These are phyloP conservation scores for Epinotia demarniana DNA, from an alignment of 2,888 invertebrate genomes.

Conservation along the genomic window DNA sequence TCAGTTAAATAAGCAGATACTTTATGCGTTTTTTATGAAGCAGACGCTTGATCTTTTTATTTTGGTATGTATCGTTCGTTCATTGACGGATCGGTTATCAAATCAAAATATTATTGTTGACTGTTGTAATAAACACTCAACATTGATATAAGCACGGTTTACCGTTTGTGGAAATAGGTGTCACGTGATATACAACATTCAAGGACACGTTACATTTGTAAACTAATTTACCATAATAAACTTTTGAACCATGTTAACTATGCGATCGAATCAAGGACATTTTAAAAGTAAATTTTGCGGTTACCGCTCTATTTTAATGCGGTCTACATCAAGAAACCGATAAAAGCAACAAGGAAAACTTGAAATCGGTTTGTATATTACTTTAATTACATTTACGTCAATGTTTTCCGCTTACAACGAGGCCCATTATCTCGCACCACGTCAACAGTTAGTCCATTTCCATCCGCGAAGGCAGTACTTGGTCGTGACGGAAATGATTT, in stretches of 20 bases:
- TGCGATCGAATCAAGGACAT: background rate
- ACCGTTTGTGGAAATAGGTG: background rate
- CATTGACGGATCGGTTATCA: background rate
- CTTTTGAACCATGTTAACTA: too few relatives aligned
- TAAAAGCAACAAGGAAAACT: constrained; percentile 6
- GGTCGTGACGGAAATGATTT: constrained; percentile 23
- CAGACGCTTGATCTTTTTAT: background rate
- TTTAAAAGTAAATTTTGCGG: background rate
- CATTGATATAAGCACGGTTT: background rate
- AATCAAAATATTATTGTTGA: background rate
- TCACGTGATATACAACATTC: background rate
- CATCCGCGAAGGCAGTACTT: constrained; percentile 36
- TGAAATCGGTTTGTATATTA: constrained; percentile 22
- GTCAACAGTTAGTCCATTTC: constrained; percentile 34
- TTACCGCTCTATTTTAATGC: background rate
- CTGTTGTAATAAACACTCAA: background rate
- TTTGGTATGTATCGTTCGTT: background rate
- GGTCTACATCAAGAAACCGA: background rate
- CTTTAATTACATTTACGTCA: constrained; percentile 40
- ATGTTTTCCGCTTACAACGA: constrained; percentile 23
- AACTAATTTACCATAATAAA: background rate
- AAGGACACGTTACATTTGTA: background rate
- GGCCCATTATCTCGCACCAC: constrained; percentile 27
- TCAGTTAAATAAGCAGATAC: background rate
- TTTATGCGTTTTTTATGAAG: background rate